phyloP scores from a whole-genome alignment of 2,888 invertebrate species.

The Hanleya hanleyi region DNA sequence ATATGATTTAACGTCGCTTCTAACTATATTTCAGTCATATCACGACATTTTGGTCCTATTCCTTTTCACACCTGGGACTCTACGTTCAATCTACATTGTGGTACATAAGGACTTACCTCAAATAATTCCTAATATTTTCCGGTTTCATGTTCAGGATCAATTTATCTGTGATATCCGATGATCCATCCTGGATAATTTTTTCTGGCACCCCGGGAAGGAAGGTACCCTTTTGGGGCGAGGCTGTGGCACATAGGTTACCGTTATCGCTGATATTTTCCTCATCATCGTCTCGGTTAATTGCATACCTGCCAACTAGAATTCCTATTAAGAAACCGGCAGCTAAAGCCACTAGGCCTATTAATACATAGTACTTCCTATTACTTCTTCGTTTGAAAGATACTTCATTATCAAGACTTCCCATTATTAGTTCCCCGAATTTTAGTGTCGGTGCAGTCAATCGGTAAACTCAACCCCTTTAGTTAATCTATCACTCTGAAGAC shows the following conservation, averaged over 20 bases:
- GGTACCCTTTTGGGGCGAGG: slow-evolving; percentile 28
- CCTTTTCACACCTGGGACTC: too few relatives aligned
- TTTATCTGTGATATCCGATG: slow-evolving; percentile 41
- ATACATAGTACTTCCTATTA: not conserved
- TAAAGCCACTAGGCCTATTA: slow-evolving; percentile 1
- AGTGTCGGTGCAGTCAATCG: too few relatives aligned
- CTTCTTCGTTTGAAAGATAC: not conserved
- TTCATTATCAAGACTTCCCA: not conserved
- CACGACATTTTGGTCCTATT: too few relatives aligned
- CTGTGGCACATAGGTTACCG: not conserved
- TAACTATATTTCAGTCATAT: too few relatives aligned
- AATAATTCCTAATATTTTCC: slow-evolving; percentile 50
- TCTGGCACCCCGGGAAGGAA: slow-evolving; percentile 38
- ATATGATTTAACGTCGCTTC: too few relatives aligned
- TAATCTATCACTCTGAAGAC: too few relatives aligned
- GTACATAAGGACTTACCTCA: slow-evolving; percentile 44
- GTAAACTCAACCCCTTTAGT: too few relatives aligned
- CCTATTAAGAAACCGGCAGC: slow-evolving; percentile 36
- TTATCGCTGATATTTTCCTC: not conserved
- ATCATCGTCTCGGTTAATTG: slow-evolving; percentile 34
- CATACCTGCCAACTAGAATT: slow-evolving; percentile 51
- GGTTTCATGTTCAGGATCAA: slow-evolving; percentile 45
- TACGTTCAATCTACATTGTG: too few relatives aligned
- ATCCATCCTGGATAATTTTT: slow-evolving; percentile 45
- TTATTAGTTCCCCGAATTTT: too few relatives aligned